These are phyloP conservation scores for Petrocephalus microphthalmus DNA, from an alignment of 2,113 vertebrate genomes.

Conservation along the genomic window DNA sequence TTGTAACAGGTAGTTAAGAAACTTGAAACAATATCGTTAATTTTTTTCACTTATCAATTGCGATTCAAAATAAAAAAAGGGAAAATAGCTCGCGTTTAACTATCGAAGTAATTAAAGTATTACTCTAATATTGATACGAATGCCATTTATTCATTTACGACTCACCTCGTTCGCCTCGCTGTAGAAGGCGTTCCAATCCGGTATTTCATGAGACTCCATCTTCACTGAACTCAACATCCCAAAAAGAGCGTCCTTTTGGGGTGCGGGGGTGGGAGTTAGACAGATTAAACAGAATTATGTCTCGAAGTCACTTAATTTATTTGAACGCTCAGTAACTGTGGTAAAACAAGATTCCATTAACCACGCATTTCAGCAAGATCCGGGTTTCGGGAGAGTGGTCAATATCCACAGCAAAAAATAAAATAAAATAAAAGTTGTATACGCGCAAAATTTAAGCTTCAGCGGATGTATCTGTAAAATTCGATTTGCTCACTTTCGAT, in stretches of 20 bases:
- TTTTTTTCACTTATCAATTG: not conserved
- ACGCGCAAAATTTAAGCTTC: not conserved
- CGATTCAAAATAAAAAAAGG: not conserved
- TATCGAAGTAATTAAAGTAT: not conserved
- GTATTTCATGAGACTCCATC: conserved; percentile 74
- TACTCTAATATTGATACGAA: not conserved
- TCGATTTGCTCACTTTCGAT: conserved; percentile 1
- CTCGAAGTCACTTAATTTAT: conserved; percentile 29
- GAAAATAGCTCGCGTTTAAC: not conserved
- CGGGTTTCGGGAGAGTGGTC: conserved; percentile 8
- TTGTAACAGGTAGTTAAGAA: not conserved
- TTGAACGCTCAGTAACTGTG: conserved; percentile 8
- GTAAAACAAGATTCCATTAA: not conserved
- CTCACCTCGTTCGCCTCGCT: conserved; percentile 69
- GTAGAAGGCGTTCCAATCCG: conserved; percentile 75
- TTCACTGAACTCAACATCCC: conserved; percentile 79
- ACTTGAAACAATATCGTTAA: not conserved
- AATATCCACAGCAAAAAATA: conserved; percentile 11
- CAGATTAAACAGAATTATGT: conserved; percentile 18
- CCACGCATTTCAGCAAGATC: not conserved
- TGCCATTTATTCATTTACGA: not conserved
- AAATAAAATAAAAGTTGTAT: not conserved
- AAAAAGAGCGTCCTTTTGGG: conserved; percentile 39
- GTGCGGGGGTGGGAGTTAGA: conserved; percentile 17
- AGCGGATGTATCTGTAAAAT: not conserved